These are phyloP conservation scores for Pecten maximus DNA, from an alignment of 2,888 invertebrate species.

Conservation along the genomic window DNA sequence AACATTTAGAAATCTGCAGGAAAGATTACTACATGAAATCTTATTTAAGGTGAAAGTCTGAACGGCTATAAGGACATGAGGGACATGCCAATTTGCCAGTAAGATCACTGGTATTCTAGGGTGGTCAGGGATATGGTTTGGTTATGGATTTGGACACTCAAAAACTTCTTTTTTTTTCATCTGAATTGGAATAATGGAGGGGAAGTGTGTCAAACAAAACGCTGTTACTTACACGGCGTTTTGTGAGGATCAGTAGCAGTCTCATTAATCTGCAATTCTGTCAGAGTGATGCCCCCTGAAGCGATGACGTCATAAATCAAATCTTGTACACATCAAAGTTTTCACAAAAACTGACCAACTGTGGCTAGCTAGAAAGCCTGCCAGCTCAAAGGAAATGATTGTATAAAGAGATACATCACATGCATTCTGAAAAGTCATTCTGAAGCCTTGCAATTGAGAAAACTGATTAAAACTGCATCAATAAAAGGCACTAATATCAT, in stretches of 20 bases:
- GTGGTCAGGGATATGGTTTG: background rate
- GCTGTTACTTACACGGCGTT: slow-evolving; percentile 63
- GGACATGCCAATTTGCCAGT: background rate
- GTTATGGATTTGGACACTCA: background rate
- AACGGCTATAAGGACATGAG: background rate
- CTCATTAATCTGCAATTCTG: slow-evolving; percentile 68
- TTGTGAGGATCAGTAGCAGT: slow-evolving; percentile 56
- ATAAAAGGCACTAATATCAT: background rate
- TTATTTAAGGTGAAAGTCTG: background rate
- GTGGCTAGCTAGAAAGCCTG: background rate
- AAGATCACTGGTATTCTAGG: background rate
- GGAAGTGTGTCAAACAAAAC: background rate
- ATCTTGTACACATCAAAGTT: background rate
- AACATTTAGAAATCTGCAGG: background rate
- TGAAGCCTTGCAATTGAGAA: background rate
- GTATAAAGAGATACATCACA: background rate
- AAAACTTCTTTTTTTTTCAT: background rate
- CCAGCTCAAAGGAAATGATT: background rate
- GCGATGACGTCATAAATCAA: slow-evolving; percentile 20
- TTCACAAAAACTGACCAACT: background rate
- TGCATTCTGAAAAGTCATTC: background rate
- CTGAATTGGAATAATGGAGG: background rate
- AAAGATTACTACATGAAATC: slow-evolving; percentile 8
- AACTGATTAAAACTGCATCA: too few relatives aligned
- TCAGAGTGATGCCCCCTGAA: slow-evolving; percentile 69